Conservation (phyloP, 2,797 vertebrate species). For the Helicolenus hilgendorfi region DNA sequence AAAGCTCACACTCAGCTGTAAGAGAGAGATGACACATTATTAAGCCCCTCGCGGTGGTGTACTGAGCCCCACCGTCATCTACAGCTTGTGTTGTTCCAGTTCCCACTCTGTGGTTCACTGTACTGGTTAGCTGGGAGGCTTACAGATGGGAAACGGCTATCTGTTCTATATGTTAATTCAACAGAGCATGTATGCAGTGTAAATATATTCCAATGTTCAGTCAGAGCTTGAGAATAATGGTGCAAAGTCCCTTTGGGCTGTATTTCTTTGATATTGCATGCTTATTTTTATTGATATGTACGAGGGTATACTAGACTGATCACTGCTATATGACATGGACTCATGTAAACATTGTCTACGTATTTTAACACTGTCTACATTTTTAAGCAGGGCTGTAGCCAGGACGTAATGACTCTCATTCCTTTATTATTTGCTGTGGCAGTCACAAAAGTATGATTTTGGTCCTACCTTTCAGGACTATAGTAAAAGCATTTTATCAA, state of each 20-base stretch:
- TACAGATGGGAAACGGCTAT: not conserved
- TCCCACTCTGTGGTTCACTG: slow-evolving; percentile 42
- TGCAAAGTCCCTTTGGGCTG: not conserved
- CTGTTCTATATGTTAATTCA: slow-evolving; percentile 48
- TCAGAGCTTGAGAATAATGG: not conserved
- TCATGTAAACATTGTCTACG: not conserved
- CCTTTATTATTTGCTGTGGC: too few relatives aligned
- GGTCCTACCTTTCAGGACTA: too few relatives aligned
- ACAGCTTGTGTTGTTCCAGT: slow-evolving; percentile 49
- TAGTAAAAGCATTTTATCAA: not conserved
- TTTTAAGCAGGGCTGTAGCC: too few relatives aligned
- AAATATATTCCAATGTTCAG: slow-evolving; percentile 4
- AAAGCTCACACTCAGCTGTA: slow-evolving; percentile 40
- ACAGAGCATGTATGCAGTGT: not conserved
- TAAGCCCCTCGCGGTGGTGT: slow-evolving; percentile 56
- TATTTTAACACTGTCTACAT: not conserved
- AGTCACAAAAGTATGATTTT: too few relatives aligned
- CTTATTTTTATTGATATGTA: not conserved
- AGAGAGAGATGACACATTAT: slow-evolving; percentile 66
- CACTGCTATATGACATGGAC: not conserved
- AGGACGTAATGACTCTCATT: too few relatives aligned
- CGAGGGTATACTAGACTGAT: not conserved
- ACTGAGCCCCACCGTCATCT: slow-evolving; percentile 40
- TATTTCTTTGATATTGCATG: not conserved
- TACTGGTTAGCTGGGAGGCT: slow-evolving; percentile 29